Evolutionary conservation across 2,113 vertebrate species (phyloP).

Genomic region (Bos taurus): ARS-UCD2.0 NC_037334.1:17550001-17550500

Average conservation of each 20-base stretch:
- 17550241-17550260: neutral
- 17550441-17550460: neutral
- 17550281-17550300: neutral
- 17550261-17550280: neutral
- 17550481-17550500: neutral
- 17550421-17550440: neutral
- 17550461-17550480: neutral
- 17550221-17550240: neutral
- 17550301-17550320: neutral
- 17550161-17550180: neutral
- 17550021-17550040: neutral
- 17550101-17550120: neutral
- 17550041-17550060: neutral
- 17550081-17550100: neutral
- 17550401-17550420: neutral
- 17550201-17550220: neutral
- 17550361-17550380: neutral
- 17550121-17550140: neutral
- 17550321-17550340: neutral
- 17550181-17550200: neutral
- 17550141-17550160: neutral
- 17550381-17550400: neutral
- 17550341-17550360: neutral
- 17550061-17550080: neutral
- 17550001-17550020: neutral